Evolutionary conservation across 2,888 invertebrate genomes (phyloP), one percentile per base, ranked within the genome.

Genomic region (Volucella bombylans): DNA sequence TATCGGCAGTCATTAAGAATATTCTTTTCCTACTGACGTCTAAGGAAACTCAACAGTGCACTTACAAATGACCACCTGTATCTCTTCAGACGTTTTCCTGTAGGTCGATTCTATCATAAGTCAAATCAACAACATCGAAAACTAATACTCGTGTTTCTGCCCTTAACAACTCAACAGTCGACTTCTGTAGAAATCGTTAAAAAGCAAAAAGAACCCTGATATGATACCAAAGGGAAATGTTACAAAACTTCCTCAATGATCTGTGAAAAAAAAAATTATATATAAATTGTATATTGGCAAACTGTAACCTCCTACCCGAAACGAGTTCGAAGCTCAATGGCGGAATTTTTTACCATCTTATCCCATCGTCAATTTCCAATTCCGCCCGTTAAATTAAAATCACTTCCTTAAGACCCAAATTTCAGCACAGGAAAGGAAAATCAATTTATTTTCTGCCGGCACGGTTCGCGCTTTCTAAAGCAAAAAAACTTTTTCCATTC

Each of bases 361-460:
- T 23, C 41, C 59, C 41, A 43, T 43, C 59, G 43, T 59, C 41
- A 41, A 12, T 14, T 43, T 18, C 11, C 59, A 49, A 47, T 31
- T 38, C 14, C 45, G n/a, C 47, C 23, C 1, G 31, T 49, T 64
- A 49, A 64, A 49, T 45, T 45, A 49, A 50, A 71, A 71, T 50
- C 71, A 59, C 49, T 50, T 61, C 71, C 62, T 73, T 54, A 73
- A 55, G 38, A 55, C 64, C 54, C 47, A 45, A 47, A 64, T 55
- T 47, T 64, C 73, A 45, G 10, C 50, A 18, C 52, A 55, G 31
- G 31, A 55, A 47, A 64, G 55, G 45, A 64, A 62, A 73, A 73
- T 73, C 73, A 73, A 64, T 74, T 65, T 74, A 65, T 65, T 65
- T 67, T 52, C 61, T 31, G 45, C 67, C 31, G 31, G 31, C 31